These are phyloP conservation scores for Caenorhabditis sulstoni DNA, from an alignment of 2,888 invertebrate species.

Conservation along the genomic window DNA sequence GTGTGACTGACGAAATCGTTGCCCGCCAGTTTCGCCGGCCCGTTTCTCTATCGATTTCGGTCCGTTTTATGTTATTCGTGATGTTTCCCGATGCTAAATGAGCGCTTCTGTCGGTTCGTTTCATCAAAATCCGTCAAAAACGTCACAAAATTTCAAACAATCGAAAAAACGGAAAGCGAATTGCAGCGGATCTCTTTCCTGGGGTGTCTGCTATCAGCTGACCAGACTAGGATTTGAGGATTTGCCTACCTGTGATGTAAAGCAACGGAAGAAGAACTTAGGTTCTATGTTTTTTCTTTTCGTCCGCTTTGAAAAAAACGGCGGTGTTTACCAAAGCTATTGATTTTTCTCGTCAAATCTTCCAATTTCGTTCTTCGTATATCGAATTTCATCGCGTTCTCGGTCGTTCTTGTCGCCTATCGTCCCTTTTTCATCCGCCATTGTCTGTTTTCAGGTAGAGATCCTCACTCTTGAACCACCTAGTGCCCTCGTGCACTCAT, in stretches of 20 bases:
- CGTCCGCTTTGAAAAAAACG: background rate
- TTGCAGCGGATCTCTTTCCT: background rate
- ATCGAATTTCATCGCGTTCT: slow-evolving; percentile 39
- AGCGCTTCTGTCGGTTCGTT: background rate
- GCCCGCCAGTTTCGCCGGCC: slow-evolving; percentile 8
- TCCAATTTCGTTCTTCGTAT: slow-evolving; percentile 2
- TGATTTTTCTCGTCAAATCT: slow-evolving; percentile 41
- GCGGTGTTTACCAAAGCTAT: slow-evolving; percentile 44
- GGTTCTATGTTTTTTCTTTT: slow-evolving; percentile 7
- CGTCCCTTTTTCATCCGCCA: background rate
- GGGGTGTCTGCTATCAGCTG: too few relatives aligned
- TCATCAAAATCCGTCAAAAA: background rate
- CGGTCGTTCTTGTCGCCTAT: slow-evolving; percentile 1
- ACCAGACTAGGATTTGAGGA: background rate
- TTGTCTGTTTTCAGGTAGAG: slow-evolving; percentile 43
- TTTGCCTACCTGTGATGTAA: background rate
- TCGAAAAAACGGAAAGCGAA: background rate
- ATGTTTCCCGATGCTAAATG: slow-evolving; percentile 5
- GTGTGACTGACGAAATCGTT: slow-evolving; percentile 61
- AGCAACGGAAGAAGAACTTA: background rate
- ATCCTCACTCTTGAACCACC: slow-evolving; percentile 60
- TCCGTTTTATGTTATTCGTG: slow-evolving; percentile 27
- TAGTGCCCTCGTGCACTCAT: slow-evolving; percentile 56
- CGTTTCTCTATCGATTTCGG: slow-evolving; percentile 41
- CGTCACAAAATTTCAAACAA: too few relatives aligned